Conservation (phyloP, 2,113 vertebrate genomes). For the Himantopus leucocephalus region DNA sequence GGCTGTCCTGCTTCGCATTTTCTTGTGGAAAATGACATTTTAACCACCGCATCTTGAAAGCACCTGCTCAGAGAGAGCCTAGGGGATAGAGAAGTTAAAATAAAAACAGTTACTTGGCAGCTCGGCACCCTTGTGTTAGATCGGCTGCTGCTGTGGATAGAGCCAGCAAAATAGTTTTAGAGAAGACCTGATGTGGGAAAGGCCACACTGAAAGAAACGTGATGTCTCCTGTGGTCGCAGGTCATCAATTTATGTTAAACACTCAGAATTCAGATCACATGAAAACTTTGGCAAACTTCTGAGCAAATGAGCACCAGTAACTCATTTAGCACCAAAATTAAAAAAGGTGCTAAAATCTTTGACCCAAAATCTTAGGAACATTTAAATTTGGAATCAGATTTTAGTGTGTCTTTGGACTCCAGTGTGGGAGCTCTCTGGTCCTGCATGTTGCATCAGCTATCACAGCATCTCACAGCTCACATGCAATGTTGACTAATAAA, state of each 20-base stretch:
- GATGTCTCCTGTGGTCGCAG: neutral
- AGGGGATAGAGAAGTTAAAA: neutral
- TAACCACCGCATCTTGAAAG: neutral
- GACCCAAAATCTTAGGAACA: neutral
- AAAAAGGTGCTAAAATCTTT: neutral
- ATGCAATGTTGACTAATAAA: neutral
- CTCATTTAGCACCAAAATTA: neutral
- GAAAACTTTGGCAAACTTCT: neutral
- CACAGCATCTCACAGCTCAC: neutral
- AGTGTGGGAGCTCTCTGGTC: neutral
- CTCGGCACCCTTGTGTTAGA: fast-evolving
- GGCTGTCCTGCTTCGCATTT: neutral
- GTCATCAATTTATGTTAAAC: neutral
- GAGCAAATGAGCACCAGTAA: neutral
- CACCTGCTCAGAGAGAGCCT: neutral
- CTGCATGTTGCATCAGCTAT: neutral
- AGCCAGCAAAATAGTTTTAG: neutral
- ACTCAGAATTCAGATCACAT: neutral
- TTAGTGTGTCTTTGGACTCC: neutral
- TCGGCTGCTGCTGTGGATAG: neutral
- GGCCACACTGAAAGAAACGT: neutral
- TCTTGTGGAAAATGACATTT: neutral
- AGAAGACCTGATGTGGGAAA: too few relatives aligned
- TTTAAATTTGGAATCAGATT: neutral
- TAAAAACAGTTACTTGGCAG: neutral